Base-by-base conservation (phyloP, 2,888 invertebrate genomes). In the Calameuta pallipes region DNA sequence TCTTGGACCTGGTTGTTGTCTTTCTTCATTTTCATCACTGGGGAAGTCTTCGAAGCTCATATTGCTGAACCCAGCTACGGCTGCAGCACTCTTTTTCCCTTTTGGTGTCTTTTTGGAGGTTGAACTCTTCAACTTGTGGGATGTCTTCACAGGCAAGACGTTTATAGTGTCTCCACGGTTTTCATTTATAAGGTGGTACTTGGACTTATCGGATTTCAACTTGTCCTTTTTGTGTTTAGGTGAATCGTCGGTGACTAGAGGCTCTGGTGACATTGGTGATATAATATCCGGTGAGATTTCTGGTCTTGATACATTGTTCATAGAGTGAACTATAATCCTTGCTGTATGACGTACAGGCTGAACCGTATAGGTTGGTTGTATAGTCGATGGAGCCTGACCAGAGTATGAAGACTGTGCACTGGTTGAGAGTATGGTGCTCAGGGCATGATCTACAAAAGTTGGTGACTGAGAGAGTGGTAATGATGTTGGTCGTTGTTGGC, bases 31-130 rank as follows among this genome's bases (percentile, higher is more conserved):
- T 76, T 94, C 93, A 85, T 95, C 95, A 36, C 94, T 94, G 3
- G 95, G 94, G 86, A 95, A 95, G 90, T 95, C 95, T 88, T 95
- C 95, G 85, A 95, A 95, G 87, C 95, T 95, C 94, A 95, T 94
- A 85, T 95, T 95, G 85, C 94, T 95, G 86, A 95, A 95, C 6
- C 95, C 95, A 12, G 93, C 93, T 1, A 88, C 85, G 1, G 83
- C 86, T 1, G 82, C 82, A 4, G 83, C 82, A 30, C 80, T 85
- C 77, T 87, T 88, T 23, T 87, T 86, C 23, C 81, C 80, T 69
- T 89, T 90, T 9, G 82, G 76, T 11, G 80, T 78, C 74, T 86
- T 88, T 78, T 90, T 91, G 77, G 87, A 88, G 68, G 80, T 73
- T 41, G 84, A 69, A 4, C 83, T 81, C 35, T 89, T 92, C n/a